These are phyloP conservation scores for Chaetoderma sp. DNA, from an alignment of 2,888 invertebrate species.

Conservation along the genomic window DNA sequence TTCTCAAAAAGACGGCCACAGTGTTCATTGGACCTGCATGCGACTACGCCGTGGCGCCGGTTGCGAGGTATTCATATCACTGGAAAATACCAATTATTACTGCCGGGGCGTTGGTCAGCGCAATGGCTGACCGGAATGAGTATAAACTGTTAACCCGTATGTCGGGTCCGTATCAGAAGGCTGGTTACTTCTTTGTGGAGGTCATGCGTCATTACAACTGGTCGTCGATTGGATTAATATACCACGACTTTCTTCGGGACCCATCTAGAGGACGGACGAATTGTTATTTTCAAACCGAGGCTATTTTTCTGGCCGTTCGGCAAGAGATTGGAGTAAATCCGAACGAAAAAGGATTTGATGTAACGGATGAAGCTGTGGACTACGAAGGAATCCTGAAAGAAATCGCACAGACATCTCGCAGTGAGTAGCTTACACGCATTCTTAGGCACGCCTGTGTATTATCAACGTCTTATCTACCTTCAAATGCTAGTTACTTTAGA, in stretches of 20 bases:
- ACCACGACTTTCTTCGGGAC: conserved; percentile 27
- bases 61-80: conserved; percentile 86
- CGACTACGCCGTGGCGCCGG: conserved; percentile 82
- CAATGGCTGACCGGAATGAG: conserved; percentile 58
- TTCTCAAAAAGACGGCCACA: conserved; percentile 27
- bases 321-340: conserved; percentile 14
- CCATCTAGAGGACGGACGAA: conserved; percentile 17
- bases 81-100: conserved; percentile 89
- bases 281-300: conserved; percentile 81
- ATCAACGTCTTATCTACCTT: too few species aligned
- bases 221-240: conserved; percentile 37
- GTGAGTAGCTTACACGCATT: conserved; percentile 73
- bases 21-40: conserved; percentile 48
- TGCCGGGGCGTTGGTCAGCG: conserved; percentile 42
- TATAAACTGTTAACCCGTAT: conserved; percentile 80
- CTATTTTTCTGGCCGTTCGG: conserved; percentile 75
- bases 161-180: conserved; percentile 35
- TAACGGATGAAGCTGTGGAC: conserved; percentile 72
- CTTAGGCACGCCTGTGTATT: too few species aligned
- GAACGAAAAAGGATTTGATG: conserved; percentile 72
- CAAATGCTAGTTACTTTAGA: too few species aligned
- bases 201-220: conserved; percentile 36
- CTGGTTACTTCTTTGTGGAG: conserved; percentile 30
- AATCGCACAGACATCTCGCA: conserved; percentile 76
- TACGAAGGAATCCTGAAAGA: conserved; percentile 75